phyloP scores from a whole-genome alignment of 2,113 vertebrate species.

The Paracanthobrama guichenoti region DNA sequence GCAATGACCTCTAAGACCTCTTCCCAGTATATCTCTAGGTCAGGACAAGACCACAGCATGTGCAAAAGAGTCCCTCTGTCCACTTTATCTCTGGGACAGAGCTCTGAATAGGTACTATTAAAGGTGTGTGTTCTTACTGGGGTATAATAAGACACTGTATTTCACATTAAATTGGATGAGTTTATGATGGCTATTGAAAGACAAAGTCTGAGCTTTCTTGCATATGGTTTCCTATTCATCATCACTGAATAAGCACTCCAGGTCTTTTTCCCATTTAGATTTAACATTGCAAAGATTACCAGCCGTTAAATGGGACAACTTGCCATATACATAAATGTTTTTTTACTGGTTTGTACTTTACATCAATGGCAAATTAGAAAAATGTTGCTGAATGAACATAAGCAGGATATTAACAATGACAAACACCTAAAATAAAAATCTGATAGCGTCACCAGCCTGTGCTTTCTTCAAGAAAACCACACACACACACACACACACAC shows the following conservation, averaged over 20 bases:
- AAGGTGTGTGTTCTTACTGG: neutral
- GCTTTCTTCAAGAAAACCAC: neutral
- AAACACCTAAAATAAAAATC: neutral
- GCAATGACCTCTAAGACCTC: neutral
- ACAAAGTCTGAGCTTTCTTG: neutral
- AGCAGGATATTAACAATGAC: neutral
- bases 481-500: too few species aligned
- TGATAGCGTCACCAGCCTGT: neutral
- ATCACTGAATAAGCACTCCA: neutral
- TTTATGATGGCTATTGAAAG: too few species aligned
- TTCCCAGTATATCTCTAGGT: neutral
- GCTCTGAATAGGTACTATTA: neutral
- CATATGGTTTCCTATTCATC: neutral
- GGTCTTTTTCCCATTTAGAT: constrained; percentile 4
- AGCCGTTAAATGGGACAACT: neutral
- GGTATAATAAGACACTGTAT: neutral
- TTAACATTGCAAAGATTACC: neutral
- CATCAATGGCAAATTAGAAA: neutral
- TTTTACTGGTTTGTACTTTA: neutral
- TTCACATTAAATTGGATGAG: neutral
- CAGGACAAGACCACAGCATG: neutral
- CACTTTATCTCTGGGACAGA: neutral
- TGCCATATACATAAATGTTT: neutral
- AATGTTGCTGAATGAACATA: neutral
- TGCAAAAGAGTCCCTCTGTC: neutral